These are phyloP conservation scores for Anastrepha ludens DNA, from an alignment of 1,140 invertebrate species.

Conservation along the genomic window DNA sequence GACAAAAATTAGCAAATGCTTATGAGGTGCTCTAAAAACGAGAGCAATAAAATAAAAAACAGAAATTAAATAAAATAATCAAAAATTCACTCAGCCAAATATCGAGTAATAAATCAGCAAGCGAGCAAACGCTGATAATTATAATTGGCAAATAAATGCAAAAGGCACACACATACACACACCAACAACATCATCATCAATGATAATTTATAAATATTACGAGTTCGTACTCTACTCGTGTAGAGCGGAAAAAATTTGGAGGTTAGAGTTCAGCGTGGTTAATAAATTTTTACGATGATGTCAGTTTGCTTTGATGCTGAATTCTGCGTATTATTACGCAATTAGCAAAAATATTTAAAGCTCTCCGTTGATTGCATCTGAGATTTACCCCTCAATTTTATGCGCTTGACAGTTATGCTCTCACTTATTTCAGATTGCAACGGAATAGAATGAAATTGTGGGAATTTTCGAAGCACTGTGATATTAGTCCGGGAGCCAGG, in stretches of 20 bases:
- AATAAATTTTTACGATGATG: neutral
- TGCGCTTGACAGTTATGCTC: no score
- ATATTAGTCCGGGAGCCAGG: no score
- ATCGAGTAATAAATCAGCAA: neutral
- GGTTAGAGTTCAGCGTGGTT: neutral
- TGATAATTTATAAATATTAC: no score
- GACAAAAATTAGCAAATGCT: neutral
- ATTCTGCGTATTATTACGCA: no score
- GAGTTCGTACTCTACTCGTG: no score
- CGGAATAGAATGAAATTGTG: no score
- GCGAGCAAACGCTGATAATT: conserved; percentile 8
- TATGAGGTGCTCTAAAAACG: neutral
- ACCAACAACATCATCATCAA: neutral
- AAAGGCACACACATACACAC: neutral
- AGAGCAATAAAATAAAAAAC: neutral
- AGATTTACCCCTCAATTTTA: no score
- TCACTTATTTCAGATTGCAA: no score
- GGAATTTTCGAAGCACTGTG: no score
- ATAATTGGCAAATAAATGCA: conserved; percentile 25
- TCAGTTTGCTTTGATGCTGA: neutral
- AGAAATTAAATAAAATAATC: neutral
- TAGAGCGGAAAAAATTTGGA: neutral
- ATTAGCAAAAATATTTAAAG: no score
- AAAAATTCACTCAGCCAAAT: neutral
- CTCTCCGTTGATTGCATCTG: no score